phyloP scores from a whole-genome alignment of 2,113 vertebrate genomes.

The Platysteira castanea region DNA sequence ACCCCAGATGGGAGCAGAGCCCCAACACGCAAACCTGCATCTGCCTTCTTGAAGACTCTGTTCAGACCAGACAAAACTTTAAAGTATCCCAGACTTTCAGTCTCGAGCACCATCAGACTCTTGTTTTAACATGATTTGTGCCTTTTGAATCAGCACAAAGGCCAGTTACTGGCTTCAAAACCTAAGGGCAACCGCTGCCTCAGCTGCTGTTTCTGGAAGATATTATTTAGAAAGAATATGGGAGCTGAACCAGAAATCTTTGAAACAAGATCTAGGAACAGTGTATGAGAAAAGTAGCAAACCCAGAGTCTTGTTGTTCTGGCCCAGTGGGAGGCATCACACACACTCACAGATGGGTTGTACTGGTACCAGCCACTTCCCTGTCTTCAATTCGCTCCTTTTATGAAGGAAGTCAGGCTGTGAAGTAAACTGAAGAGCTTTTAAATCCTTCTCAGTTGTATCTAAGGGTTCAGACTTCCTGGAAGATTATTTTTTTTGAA shows the following conservation, averaged over 20 bases:
- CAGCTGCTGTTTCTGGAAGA: not conserved
- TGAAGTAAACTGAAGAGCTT: not conserved
- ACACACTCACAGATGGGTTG: not conserved
- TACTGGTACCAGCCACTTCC: not conserved
- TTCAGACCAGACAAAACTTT: not conserved
- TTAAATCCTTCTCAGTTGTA: not conserved
- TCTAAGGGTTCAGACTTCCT: not conserved
- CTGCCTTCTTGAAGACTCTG: not conserved
- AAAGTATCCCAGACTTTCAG: not conserved
- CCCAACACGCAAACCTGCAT: not conserved
- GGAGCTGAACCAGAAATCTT: not conserved
- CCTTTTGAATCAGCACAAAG: accelerated
- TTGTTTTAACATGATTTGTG: not conserved
- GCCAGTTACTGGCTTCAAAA: not conserved
- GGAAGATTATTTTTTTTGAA: not conserved
- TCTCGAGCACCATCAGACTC: not conserved
- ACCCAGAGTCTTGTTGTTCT: accelerated
- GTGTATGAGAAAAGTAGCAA: not conserved
- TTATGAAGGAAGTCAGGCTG: not conserved
- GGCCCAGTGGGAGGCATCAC: not conserved
- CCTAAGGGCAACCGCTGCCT: not conserved
- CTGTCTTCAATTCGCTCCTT: not conserved
- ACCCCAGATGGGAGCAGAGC: not conserved
- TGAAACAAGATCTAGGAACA: not conserved
- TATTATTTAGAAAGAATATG: not conserved